Evolutionary conservation across 2,113 vertebrate genomes (phyloP), one percentile per base, ranked within the genome.

Genomic region (Syngnathus typhle): DNA sequence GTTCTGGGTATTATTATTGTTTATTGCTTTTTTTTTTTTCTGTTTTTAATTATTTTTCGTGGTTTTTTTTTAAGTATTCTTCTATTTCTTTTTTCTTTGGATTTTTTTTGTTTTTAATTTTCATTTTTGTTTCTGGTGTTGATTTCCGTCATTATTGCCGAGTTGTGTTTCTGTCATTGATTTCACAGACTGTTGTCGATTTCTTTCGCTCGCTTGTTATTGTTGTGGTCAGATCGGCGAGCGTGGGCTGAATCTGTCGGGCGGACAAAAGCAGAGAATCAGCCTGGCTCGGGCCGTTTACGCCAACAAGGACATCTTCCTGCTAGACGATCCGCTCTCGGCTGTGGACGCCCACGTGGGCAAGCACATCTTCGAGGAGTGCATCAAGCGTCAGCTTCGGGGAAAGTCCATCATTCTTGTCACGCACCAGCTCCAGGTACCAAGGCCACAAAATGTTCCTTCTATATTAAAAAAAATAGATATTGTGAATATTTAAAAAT

Each of bases 211-310:
- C 19, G 49, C 49, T 52, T 21, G 9, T 21, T 52, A 9, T 51
- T 51, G 37, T 58, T 72, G 41, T 60, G 68, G 58, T 0, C 76
- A 95, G 93, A 88, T 89, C 3, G 89, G 92, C 32, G 90, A 94
- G 74, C 81, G 88, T 32, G 91, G 88, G 5, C 70, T 94, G 54
- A 93, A 93, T 70, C 84, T 94, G 65, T 93, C 93, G 0, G 92
- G 91, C 44, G 91, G 91, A 0, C 91, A 94, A 86, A 93, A 89
- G 71, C 89, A 93, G 88, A 89, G 88, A 58, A 82, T 93, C 69
- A 93, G 90, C 69, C 81, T 93, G 76, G 92, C 92, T 21, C 82
- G 89, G 1, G 88, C 91, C 0, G 75, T 94, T 71, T 95, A 92
- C 65, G 89, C 91, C 3, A 80, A 92, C 51, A 84, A 75, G 38